Evolutionary conservation across 1,140 invertebrate species (phyloP).

Genomic region (Ceratina australensis): DNA sequence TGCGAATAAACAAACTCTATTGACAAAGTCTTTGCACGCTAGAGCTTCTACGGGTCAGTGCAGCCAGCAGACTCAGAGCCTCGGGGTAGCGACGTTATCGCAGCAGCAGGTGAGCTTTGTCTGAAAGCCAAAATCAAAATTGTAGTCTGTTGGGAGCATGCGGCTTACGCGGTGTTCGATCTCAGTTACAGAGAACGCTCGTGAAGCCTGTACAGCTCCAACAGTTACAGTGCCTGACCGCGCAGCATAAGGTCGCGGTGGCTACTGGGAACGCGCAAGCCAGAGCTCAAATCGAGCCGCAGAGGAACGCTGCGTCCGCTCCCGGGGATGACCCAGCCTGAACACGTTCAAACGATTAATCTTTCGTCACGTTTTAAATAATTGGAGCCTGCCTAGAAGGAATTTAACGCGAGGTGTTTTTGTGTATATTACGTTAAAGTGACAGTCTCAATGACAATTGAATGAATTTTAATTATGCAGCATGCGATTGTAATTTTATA

Average conservation of each 20-base stretch:
- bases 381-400: constrained; percentile 62
- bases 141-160: too few relatives aligned
- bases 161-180: constrained; percentile 31
- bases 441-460: constrained; percentile 9
- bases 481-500: constrained; percentile 54
- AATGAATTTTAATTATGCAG: constrained; percentile 42
- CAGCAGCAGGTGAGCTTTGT: constrained; percentile 73
- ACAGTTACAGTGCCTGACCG: constrained; percentile 77
- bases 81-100: constrained; percentile 74
- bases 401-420: constrained; percentile 50
- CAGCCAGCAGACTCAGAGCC: constrained; percentile 74
- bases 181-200: constrained; percentile 76
- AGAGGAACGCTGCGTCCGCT: constrained; percentile 63
- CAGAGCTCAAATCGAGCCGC: constrained; percentile 74
- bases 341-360: constrained; percentile 65
- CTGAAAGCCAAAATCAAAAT: constrained; percentile 21
- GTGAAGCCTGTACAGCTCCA: constrained; percentile 75
- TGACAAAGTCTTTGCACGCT: constrained; percentile 77
- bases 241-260: constrained; percentile 76
- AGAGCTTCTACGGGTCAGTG: constrained; percentile 74
- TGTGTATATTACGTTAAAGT: constrained; percentile 45
- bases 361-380: constrained; percentile 58
- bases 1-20: constrained; percentile 77
- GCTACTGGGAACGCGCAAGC: constrained; percentile 71
- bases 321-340: constrained; percentile 69